phyloP scores from a whole-genome alignment of 2,797 vertebrate species.

The Coluber constrictor region DNA sequence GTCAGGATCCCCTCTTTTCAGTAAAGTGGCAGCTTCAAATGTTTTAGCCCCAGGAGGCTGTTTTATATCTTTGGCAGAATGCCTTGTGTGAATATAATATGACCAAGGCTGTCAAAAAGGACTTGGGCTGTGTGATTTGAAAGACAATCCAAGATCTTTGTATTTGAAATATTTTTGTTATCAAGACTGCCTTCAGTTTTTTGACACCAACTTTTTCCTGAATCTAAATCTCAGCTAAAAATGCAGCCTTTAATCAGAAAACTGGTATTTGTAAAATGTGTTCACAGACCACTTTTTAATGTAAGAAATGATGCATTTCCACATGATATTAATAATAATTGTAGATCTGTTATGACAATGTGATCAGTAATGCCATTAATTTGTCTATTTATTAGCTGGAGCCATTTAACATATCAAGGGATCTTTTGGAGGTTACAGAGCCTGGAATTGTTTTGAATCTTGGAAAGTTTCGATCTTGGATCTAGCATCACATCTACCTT shows the following conservation, averaged over 20 bases:
- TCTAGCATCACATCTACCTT: neutral
- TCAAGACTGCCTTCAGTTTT: constrained; percentile 50
- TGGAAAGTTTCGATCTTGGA: neutral
- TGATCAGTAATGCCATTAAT: neutral
- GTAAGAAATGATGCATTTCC: neutral
- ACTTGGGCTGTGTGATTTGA: constrained; percentile 44
- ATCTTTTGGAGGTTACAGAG: neutral
- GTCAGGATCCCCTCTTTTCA: constrained; percentile 39
- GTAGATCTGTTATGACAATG: neutral
- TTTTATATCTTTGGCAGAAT: constrained; percentile 54
- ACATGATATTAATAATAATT: neutral
- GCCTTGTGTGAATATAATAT: constrained; percentile 45
- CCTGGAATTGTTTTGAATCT: neutral
- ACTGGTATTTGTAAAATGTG: constrained; percentile 18
- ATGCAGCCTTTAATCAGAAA: constrained; percentile 18
- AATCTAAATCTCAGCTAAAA: constrained; percentile 49
- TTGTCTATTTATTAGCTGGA: neutral
- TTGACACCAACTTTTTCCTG: constrained; percentile 47
- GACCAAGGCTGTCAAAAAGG: constrained; percentile 52
- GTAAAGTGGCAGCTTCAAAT: constrained; percentile 40
- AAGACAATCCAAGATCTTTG: constrained; percentile 39
- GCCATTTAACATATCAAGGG: neutral
- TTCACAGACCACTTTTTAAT: neutral
- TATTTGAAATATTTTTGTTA: constrained; percentile 49
- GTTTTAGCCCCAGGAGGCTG: constrained; percentile 31